Evolutionary conservation across 2,888 invertebrate species (phyloP).

Genomic region (Drosophila seclusa): DNA sequence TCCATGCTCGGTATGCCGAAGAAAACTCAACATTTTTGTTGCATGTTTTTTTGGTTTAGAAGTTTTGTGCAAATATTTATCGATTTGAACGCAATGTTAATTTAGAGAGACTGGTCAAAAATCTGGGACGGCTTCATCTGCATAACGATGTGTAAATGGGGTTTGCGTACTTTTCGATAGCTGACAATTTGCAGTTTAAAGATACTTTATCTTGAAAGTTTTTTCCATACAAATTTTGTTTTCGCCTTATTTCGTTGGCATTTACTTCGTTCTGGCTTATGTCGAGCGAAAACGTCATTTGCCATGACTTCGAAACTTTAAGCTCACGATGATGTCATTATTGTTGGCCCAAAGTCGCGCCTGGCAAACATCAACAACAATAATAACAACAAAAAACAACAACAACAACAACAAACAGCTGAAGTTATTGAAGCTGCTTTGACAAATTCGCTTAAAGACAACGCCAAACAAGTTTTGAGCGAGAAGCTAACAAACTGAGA

Average conservation of each 20-base stretch:
- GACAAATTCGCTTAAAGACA: conserved; percentile 72
- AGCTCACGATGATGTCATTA: conserved; percentile 75
- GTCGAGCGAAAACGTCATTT: conserved; percentile 65
- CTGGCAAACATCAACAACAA: conserved; percentile 59
- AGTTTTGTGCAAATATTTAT: conserved; percentile 56
- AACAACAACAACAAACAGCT: conserved; percentile 15
- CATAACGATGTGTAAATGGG: conserved; percentile 42
- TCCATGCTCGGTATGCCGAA: not conserved
- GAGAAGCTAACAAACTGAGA: conserved; percentile 17
- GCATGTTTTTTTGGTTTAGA: conserved; percentile 18
- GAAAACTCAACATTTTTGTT: not conserved
- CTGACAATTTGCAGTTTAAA: conserved; percentile 27
- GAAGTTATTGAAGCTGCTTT: conserved; percentile 74
- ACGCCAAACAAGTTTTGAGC: conserved; percentile 69
- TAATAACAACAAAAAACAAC: conserved; percentile 47
- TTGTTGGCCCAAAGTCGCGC: conserved; percentile 60
- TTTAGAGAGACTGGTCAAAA: conserved; percentile 43
- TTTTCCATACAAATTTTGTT: conserved; percentile 14
- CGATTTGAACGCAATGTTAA: conserved; percentile 59
- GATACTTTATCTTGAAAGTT: conserved; percentile 11
- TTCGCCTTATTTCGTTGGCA: conserved; percentile 16
- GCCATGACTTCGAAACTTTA: conserved; percentile 73
- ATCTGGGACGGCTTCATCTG: conserved; percentile 23
- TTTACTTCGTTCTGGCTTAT: conserved; percentile 29
- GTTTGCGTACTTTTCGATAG: conserved; percentile 12